Percentiles rank a stretch among this genome's conserved stretches.
phyloP scores from a whole-genome alignment of 2,797 vertebrate genomes.

The Hydrolagus colliei region DNA sequence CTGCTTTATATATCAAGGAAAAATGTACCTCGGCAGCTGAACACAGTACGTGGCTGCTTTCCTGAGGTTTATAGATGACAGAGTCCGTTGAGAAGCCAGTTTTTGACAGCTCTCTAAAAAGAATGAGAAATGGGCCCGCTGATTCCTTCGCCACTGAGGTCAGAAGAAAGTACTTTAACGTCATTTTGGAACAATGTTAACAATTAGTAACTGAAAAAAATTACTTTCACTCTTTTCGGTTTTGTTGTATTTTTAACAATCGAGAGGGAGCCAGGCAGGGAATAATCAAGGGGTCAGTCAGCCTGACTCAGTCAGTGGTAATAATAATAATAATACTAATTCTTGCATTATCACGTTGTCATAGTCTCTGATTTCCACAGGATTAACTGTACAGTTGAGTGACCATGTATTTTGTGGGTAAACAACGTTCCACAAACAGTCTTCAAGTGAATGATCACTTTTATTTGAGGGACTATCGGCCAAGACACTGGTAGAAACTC shows the following conservation, averaged over 20 bases:
- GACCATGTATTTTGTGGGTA: no score
- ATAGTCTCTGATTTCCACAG: no score
- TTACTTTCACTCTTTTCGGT: not conserved
- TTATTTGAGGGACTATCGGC: no score
- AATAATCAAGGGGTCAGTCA: not conserved
- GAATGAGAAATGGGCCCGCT: not conserved
- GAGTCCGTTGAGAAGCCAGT: not conserved
- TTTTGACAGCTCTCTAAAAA: slow-evolving; percentile 12
- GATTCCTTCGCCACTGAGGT: not conserved
- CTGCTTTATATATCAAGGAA: not conserved
- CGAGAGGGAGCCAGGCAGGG: not conserved
- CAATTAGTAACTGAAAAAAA: no score
- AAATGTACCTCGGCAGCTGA: not conserved
- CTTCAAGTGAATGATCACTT: no score
- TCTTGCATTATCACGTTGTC: no score
- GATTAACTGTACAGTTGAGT: no score
- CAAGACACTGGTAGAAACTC: no score
- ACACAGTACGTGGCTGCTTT: not conserved
- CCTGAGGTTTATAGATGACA: not conserved
- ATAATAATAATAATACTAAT: no score
- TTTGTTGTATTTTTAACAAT: not conserved
- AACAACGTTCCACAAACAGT: no score
- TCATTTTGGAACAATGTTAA: not conserved
- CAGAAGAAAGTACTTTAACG: not conserved
- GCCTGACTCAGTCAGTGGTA: no score